Conservation (phyloP, 2,797 vertebrate genomes). For the Huso huso region DNA sequence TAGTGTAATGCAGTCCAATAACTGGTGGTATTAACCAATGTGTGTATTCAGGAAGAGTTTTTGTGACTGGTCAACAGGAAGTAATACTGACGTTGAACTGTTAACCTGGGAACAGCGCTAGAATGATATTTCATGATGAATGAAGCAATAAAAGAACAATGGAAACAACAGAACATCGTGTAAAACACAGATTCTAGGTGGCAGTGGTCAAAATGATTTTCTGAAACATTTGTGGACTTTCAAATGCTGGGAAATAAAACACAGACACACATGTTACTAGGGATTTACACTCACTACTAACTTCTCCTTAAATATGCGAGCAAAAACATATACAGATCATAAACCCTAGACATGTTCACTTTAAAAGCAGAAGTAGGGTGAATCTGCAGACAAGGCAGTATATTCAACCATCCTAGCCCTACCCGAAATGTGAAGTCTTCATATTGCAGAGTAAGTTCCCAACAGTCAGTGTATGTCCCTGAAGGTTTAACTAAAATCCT, state of each 20-base stretch:
- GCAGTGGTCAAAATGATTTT: conserved; percentile 34
- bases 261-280: conserved; percentile 19
- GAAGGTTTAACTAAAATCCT: conserved; percentile 90
- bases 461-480: conserved; percentile 90
- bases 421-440: conserved; percentile 67
- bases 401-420: conserved; percentile 65
- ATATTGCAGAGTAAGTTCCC: conserved; percentile 84
- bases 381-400: conserved; percentile 67
- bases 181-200: conserved; percentile 12
- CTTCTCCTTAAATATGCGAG: conserved; percentile 57
- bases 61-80: conserved; percentile 20
- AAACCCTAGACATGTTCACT: conserved; percentile 42
- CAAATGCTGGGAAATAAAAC: conserved; percentile 7
- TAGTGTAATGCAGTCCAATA: conserved; percentile 21
- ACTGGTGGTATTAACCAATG: conserved; percentile 20
- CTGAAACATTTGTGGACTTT: conserved; percentile 27
- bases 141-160: conserved; percentile 7
- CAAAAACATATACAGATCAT: conserved; percentile 13
- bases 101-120: conserved; percentile 27
- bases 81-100: conserved; percentile 27
- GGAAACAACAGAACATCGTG: not conserved
- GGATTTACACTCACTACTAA: conserved; percentile 66
- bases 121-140: conserved; percentile 16
- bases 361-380: conserved; percentile 74
- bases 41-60: conserved; percentile 12